These are phyloP conservation scores for Alosa sapidissima DNA, from an alignment of 2,797 vertebrate genomes.

Conservation along the genomic window DNA sequence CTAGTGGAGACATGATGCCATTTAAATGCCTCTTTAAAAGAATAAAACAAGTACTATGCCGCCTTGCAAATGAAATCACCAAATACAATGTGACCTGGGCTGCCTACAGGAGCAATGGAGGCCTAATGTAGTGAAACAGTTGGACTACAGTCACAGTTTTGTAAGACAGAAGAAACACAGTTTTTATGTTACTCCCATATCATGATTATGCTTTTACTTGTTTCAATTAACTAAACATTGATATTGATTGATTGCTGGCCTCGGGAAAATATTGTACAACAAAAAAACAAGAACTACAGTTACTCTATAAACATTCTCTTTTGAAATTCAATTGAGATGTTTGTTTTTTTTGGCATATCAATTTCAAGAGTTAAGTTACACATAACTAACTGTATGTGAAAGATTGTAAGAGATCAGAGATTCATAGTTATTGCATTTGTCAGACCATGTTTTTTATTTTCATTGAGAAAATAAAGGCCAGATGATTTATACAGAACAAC, in stretches of 20 bases:
- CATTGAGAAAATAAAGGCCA: no score
- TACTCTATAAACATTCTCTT: no score
- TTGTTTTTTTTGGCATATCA: no score
- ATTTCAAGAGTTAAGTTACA: no score
- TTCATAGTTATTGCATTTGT: no score
- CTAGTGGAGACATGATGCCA: slow-evolving; percentile 29
- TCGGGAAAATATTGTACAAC: no score
- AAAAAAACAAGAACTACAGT: background rate
- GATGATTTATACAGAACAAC: no score
- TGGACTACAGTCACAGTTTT: background rate
- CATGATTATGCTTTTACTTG: background rate
- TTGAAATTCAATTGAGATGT: no score
- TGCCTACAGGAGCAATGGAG: slow-evolving; percentile 4
- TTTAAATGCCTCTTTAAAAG: slow-evolving; percentile 25
- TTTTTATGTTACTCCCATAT: background rate
- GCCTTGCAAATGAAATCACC: background rate
- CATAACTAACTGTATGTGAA: no score
- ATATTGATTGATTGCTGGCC: background rate
- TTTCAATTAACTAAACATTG: background rate
- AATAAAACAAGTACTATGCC: slow-evolving; percentile 13
- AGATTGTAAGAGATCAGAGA: no score
- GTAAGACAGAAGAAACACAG: background rate
- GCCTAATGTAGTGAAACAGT: background rate
- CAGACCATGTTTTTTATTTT: no score
- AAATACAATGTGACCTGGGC: background rate